A percentile compares a stretch with the other conserved stretches of the same genome.
Evolutionary conservation across 2,797 vertebrate genomes (phyloP).

Genomic region (Gymnothorax reevesii): DNA sequence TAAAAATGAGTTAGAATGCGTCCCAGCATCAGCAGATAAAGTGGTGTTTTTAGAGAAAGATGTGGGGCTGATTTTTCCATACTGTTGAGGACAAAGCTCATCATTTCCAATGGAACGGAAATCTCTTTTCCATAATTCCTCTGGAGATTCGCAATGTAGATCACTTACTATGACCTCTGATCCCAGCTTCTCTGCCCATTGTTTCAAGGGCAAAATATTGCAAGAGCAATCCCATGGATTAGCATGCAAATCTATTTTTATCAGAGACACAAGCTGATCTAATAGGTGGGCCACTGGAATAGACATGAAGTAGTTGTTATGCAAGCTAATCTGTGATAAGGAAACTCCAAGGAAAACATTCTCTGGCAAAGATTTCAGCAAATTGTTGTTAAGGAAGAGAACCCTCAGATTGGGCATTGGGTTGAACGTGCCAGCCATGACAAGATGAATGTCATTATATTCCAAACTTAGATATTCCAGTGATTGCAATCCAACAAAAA

Average conservation of each 20-base stretch:
- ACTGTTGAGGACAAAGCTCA: slow-evolving; percentile 88
- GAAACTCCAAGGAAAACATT: slow-evolving; percentile 92
- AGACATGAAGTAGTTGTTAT: slow-evolving; percentile 95
- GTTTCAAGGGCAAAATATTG: slow-evolving; percentile 95
- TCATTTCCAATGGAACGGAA: slow-evolving; percentile 90
- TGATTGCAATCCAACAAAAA: slow-evolving; percentile 90
- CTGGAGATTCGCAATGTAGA: slow-evolving; percentile 94
- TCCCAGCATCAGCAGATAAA: slow-evolving; percentile 84
- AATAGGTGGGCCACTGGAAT: slow-evolving; percentile 88
- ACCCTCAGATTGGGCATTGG: slow-evolving; percentile 92
- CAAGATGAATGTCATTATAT: slow-evolving; percentile 94
- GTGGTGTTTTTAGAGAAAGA: slow-evolving; percentile 89
- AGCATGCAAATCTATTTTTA: slow-evolving; percentile 95
- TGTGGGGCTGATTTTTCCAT: slow-evolving; percentile 79
- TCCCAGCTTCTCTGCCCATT: slow-evolving; percentile 92
- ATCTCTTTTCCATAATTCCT: slow-evolving; percentile 92
- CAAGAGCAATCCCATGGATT: slow-evolving; percentile 99
- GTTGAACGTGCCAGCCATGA: slow-evolving; percentile 88
- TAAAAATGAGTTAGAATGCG: slow-evolving; percentile 89
- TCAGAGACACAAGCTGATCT: slow-evolving; percentile 93
- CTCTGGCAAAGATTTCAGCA: slow-evolving; percentile 88
- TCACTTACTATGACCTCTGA: slow-evolving; percentile 92
- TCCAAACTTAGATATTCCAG: slow-evolving; percentile 97
- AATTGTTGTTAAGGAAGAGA: slow-evolving; percentile 95
- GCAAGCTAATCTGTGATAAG: slow-evolving; percentile 93